These are phyloP conservation scores for Drosophila baimaii DNA, from an alignment of 1,140 invertebrate species.

Conservation along the genomic window DNA sequence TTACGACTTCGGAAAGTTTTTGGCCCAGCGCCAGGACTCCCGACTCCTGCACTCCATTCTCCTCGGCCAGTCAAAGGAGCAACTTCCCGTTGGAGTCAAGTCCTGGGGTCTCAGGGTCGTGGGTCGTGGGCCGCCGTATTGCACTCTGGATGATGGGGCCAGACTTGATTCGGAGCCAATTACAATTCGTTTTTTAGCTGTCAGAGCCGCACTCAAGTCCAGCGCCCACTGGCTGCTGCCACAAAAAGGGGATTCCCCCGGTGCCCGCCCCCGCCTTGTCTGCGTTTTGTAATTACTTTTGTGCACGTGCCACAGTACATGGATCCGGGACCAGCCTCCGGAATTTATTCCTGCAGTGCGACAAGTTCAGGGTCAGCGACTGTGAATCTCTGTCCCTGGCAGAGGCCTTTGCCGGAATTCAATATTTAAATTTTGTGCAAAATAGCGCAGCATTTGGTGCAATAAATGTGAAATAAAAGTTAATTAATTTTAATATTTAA, in stretches of 20 bases:
- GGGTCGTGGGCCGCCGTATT: slow-evolving; percentile 6
- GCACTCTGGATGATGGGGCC: slow-evolving; percentile 9
- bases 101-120: slow-evolving; percentile 22
- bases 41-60: slow-evolving; percentile 30
- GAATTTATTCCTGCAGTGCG: slow-evolving; percentile 41
- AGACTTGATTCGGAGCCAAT: slow-evolving; percentile 65
- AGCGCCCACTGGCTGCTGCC: slow-evolving; percentile 31
- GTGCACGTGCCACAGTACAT: slow-evolving; percentile 57
- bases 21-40: slow-evolving; percentile 36
- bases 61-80: slow-evolving; percentile 34
- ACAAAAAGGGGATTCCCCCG: background rate
- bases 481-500: slow-evolving; percentile 68
- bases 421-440: slow-evolving; percentile 29
- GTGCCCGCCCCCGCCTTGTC: slow-evolving; percentile 39
- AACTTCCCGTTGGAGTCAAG: slow-evolving; percentile 39
- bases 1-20: slow-evolving; percentile 67
- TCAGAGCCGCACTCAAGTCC: slow-evolving; percentile 56
- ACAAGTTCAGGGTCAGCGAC: slow-evolving; percentile 68
- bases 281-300: slow-evolving; percentile 76
- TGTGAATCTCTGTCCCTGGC: slow-evolving; percentile 21
- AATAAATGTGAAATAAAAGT: slow-evolving; percentile 44
- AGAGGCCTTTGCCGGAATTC: slow-evolving; percentile 18
- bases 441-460: slow-evolving; percentile 15
- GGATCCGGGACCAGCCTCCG: slow-evolving; percentile 22
- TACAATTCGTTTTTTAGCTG: slow-evolving; percentile 71